Base-by-base conservation (phyloP, 2,797 vertebrate genomes). In the Vespertilio murinus region DNA sequence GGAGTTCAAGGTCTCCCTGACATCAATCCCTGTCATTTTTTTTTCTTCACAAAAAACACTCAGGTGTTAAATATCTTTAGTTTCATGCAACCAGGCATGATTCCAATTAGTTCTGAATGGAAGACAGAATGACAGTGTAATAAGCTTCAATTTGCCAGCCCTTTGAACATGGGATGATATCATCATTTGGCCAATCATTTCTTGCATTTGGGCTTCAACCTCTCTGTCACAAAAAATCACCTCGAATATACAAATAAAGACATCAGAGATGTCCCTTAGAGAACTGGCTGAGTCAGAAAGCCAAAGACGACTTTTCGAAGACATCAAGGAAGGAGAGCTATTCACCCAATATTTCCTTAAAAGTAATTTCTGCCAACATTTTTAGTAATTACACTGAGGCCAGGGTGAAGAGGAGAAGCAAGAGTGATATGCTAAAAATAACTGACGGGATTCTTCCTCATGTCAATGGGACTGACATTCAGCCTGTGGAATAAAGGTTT, bases 131-230 rank as follows among this genome's bases (percentile, higher is more conserved):
- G 98, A 98, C 97, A 97, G 97, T 95, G 97, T 98, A 98, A 98
- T 98, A 98, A 98, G 96, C 96, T 98, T 98, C 97, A 98, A 93
- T 97, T 98, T 98, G 97, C 98, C 97, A 96, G 96, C 52, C 65
- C 98, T 99, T 98, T 99, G 98, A 98, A 98, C 98, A 97, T 90
- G 69, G 97, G 97, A 98, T 98, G 98, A 98, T 97, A 97, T 98
- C 98, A 98, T 97, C 98, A 98, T 98, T 98, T 98, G 98, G 98
- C 98, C 98, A 98, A 98, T 98, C 98, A 98, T 87, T 93, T 93
- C 97, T 94, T 97, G 88, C 95, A 92, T 94, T 92, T 92, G 79
- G 93, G 78, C 84, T 95, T 96, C 93, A 91, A 77, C 96, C 84
- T 96, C 92, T 94, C 89, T 97, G 94, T 97, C 96, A 97, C 83